These are phyloP conservation scores for Pristionchus entomophagus DNA, from an alignment of 2,888 invertebrate species.

Conservation along the genomic window DNA sequence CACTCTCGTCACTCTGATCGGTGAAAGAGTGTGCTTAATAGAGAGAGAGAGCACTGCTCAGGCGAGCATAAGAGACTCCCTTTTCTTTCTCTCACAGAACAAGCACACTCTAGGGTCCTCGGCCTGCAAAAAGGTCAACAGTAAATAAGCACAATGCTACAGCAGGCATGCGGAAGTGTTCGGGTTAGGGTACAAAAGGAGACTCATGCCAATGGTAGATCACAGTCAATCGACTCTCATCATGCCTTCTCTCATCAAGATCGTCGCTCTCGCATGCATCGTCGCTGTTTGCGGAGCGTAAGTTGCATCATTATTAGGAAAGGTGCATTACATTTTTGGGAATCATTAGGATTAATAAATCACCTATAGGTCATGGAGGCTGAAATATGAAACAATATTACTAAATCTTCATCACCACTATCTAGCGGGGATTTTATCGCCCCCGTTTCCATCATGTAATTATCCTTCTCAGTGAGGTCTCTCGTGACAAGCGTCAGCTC, in stretches of 20 bases:
- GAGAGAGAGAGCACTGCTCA: not conserved
- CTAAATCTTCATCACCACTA: no score
- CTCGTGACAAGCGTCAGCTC: conserved; percentile 33
- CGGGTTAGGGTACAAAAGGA: not conserved
- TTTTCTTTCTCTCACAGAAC: not conserved
- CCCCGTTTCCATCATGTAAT: no score
- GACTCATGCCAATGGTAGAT: not conserved
- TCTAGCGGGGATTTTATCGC: no score
- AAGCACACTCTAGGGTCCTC: conserved; percentile 34
- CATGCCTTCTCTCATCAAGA: conserved; percentile 30
- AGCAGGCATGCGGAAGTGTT: not conserved
- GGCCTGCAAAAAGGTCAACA: not conserved
- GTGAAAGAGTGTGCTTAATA: not conserved
- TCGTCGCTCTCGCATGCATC: not conserved
- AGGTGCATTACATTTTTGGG: not conserved
- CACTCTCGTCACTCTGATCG: no score
- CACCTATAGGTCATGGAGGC: no score
- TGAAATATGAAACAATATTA: no score
- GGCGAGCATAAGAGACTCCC: not conserved
- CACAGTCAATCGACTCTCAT: conserved; percentile 1
- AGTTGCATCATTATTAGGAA: not conserved
- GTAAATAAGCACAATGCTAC: not conserved
- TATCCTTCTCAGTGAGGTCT: conserved; percentile 26
- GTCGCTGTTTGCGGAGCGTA: not conserved
- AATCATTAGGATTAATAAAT: no score